phyloP scores from a whole-genome alignment of 2,797 vertebrate genomes.

The Heteromormyrus szaboi region DNA sequence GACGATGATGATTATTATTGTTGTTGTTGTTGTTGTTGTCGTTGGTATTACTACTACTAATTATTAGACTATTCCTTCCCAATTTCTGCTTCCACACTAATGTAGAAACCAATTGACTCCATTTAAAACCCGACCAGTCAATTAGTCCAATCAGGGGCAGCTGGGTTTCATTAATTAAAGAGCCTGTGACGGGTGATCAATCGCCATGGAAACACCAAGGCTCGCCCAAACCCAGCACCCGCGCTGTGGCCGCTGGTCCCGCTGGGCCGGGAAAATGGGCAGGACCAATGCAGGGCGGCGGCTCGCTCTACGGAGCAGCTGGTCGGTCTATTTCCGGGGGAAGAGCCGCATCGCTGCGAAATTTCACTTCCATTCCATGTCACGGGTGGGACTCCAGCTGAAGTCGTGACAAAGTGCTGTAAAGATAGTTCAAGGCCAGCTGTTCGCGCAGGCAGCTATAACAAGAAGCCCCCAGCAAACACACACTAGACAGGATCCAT shows the following conservation, averaged over 20 bases:
- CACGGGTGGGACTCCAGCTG: neutral
- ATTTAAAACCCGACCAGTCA: neutral
- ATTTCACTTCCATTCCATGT: neutral
- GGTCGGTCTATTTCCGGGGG: neutral
- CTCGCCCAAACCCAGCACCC: neutral
- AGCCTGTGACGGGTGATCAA: neutral
- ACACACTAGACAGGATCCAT: neutral
- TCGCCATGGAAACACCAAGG: neutral
- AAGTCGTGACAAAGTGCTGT: neutral
- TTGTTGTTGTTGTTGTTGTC: neutral
- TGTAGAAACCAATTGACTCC: neutral
- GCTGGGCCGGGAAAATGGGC: neutral
- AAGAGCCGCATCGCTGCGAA: neutral
- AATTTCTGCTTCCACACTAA: neutral
- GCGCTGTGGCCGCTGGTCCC: neutral
- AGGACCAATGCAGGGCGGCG: neutral
- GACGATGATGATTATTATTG: neutral
- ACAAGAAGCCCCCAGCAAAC: neutral
- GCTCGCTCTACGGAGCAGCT: neutral
- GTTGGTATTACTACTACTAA: neutral
- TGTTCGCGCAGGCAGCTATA: neutral
- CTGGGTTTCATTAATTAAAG: neutral
- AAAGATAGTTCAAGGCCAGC: neutral
- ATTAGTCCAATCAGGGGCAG: neutral
- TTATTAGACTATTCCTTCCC: neutral